Percentiles rank a stretch among this genome's conserved stretches.
Conservation (phyloP, 2,113 vertebrate species). For the Tragelaphus imberbis region DNA sequence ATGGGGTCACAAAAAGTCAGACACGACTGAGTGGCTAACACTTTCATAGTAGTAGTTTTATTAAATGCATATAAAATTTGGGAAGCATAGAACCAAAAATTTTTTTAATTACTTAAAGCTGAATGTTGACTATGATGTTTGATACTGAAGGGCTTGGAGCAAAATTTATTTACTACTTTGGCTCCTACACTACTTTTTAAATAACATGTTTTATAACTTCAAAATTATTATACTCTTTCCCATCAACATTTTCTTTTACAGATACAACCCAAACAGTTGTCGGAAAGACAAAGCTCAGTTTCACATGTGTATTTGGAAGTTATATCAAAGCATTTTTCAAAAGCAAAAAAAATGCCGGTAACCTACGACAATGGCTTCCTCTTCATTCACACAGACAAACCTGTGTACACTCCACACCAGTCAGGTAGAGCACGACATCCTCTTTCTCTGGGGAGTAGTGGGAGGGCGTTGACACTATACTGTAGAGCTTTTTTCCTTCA, state of each 20-base stretch:
- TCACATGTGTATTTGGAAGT: conserved; percentile 84
- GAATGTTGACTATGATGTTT: neutral
- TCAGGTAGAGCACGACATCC: conserved; percentile 78
- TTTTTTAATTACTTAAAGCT: neutral
- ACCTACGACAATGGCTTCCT: conserved; percentile 89
- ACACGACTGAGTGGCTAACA: neutral
- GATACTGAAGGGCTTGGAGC: neutral
- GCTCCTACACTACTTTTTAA: neutral
- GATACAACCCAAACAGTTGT: conserved; percentile 82
- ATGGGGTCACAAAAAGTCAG: neutral
- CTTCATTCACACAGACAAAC: conserved; percentile 93
- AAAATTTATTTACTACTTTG: neutral
- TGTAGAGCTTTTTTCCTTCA: neutral
- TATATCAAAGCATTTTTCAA: conserved; percentile 81
- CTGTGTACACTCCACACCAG: conserved; percentile 91
- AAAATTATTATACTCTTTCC: neutral
- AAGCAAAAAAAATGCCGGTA: conserved; percentile 79
- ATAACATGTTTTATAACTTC: neutral
- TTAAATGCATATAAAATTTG: neutral
- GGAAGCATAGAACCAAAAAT: neutral
- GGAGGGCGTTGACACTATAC: neutral
- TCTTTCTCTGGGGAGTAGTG: neutral
- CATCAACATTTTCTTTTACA: conserved; percentile 61
- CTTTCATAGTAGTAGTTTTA: neutral
- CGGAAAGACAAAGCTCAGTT: conserved; percentile 35